Evolutionary conservation across 1,140 invertebrate genomes (phyloP).

Genomic region (Macrobrachium rosenbergii): DNA sequence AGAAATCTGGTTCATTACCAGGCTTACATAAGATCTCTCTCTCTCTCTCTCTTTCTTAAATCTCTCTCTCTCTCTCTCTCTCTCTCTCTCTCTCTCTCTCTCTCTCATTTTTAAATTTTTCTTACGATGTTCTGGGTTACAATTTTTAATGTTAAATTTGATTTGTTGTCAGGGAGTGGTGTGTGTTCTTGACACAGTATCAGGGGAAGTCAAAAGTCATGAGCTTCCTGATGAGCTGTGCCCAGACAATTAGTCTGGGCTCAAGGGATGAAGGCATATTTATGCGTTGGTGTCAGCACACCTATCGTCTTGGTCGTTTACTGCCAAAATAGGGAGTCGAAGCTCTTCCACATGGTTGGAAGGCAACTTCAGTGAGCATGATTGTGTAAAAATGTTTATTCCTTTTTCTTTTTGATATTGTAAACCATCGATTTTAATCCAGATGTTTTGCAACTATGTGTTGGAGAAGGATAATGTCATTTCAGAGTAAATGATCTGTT

Average conservation of each 20-base stretch:
- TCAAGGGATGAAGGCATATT: slow-evolving; percentile 78
- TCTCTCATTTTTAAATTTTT: too few relatives aligned
- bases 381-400: not conserved
- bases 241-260: slow-evolving; percentile 81
- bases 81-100: too few relatives aligned
- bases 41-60: too few relatives aligned
- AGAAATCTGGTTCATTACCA: too few relatives aligned
- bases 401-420: not conserved
- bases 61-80: too few relatives aligned
- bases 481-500: too few relatives aligned
- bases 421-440: too few relatives aligned
- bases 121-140: too few relatives aligned
- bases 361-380: slow-evolving; percentile 19
- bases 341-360: slow-evolving; percentile 74
- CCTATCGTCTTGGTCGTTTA: slow-evolving; percentile 87
- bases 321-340: slow-evolving; percentile 83
- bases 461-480: too few relatives aligned
- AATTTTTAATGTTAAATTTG: not conserved
- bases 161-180: slow-evolving; percentile 75
- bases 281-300: slow-evolving; percentile 81
- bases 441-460: not conserved
- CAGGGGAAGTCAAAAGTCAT: slow-evolving; percentile 73
- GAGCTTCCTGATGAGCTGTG: slow-evolving; percentile 76
- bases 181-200: slow-evolving; percentile 79
- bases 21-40: too few relatives aligned